Evolutionary conservation across 2,797 vertebrate species (phyloP).

Genomic region (Lagorchestes hirsutus): DNA sequence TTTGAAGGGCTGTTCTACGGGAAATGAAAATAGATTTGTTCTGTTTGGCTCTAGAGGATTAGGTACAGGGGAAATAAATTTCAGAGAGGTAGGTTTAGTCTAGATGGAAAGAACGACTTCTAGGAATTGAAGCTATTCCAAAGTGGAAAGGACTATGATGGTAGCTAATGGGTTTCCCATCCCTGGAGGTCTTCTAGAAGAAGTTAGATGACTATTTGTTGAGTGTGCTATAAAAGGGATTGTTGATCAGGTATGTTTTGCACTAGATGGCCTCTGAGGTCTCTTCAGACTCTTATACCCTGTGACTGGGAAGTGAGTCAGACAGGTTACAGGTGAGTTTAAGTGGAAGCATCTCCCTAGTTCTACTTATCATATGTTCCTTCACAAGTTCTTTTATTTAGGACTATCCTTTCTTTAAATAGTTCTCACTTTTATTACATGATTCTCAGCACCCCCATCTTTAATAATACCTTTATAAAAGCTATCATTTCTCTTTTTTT

Average conservation of each 20-base stretch:
- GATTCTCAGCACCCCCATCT: slow-evolving; percentile 32
- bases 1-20: background rate
- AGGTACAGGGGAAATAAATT: background rate
- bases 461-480: slow-evolving; percentile 38
- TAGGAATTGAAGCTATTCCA: background rate
- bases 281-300: background rate
- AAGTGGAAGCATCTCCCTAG: slow-evolving; percentile 44
- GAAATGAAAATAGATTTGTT: background rate
- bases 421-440: slow-evolving; percentile 20
- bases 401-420: slow-evolving; percentile 45
- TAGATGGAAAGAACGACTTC: background rate
- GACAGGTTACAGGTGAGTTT: background rate
- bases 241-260: background rate
- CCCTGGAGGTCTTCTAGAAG: background rate
- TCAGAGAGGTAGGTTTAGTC: background rate
- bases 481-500: slow-evolving; percentile 2
- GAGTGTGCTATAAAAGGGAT: background rate
- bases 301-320: slow-evolving; percentile 32
- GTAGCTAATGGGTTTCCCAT: background rate
- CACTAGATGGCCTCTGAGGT: background rate
- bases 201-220: background rate
- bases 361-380: slow-evolving; percentile 55
- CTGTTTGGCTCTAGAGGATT: background rate
- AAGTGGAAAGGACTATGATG: background rate
- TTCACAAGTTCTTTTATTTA: slow-evolving; percentile 50